Percentiles rank a stretch among this genome's conserved stretches.
Evolutionary conservation across 2,797 vertebrate species (phyloP).

Genomic region (Oceanodroma leucorhoa): DNA sequence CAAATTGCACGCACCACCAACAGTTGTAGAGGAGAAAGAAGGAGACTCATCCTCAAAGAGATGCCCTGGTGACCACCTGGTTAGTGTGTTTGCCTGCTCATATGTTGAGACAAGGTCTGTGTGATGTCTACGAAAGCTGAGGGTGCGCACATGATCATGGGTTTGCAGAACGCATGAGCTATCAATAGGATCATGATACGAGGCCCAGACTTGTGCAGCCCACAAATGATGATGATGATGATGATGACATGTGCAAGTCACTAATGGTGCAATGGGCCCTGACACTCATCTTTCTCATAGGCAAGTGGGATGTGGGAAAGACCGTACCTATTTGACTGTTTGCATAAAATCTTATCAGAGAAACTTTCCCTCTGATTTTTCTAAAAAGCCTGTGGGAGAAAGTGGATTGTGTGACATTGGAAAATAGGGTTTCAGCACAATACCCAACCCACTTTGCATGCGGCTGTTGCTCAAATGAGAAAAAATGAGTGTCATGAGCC

Average conservation of each 20-base stretch:
- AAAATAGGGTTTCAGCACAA: neutral
- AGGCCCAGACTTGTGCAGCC: neutral
- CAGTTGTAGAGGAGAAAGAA: neutral
- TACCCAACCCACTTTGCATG: neutral
- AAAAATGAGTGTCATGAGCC: neutral
- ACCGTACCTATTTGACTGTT: neutral
- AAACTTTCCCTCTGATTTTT: neutral
- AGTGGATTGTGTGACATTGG: neutral
- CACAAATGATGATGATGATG: neutral
- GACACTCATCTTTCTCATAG: neutral
- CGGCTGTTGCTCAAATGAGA: neutral
- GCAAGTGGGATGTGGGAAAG: neutral
- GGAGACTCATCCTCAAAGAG: neutral
- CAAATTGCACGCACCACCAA: neutral
- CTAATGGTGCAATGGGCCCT: neutral
- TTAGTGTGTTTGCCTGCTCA: neutral
- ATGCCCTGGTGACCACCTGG: rapidly evolving
- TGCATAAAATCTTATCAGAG: neutral
- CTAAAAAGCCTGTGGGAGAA: neutral
- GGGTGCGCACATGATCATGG: rapidly evolving
- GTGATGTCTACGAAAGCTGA: neutral
- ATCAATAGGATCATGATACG: rapidly evolving
- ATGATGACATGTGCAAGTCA: neutral
- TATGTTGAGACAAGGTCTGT: rapidly evolving
- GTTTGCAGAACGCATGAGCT: neutral